Conservation (phyloP, 2,113 vertebrate genomes). For the Cololabis saira region DNA sequence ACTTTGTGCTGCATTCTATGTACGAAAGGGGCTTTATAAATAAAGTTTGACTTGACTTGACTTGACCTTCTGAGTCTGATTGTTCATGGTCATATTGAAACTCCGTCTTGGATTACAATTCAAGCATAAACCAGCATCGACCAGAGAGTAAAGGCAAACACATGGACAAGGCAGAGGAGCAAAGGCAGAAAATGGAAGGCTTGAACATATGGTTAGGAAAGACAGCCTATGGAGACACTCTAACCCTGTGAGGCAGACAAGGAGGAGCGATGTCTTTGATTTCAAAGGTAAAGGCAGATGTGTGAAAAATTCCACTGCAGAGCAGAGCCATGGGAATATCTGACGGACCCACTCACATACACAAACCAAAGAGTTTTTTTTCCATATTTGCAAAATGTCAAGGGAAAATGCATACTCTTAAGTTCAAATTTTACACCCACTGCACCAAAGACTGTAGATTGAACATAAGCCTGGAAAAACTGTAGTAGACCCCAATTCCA, state of each 20-base stretch:
- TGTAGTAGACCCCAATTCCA: not conserved
- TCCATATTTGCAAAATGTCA: not conserved
- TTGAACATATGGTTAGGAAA: conserved; percentile 27
- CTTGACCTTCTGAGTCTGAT: too few relatives aligned
- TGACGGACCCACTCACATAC: conserved; percentile 3
- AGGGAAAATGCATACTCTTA: not conserved
- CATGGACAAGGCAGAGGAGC: not conserved
- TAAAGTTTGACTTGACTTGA: too few relatives aligned
- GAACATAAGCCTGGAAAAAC: not conserved
- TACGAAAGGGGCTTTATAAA: too few relatives aligned
- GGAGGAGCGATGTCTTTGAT: conserved; percentile 56
- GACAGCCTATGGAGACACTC: conserved; percentile 37
- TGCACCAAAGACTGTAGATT: not conserved
- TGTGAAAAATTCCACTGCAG: conserved; percentile 59
- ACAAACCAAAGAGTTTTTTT: not conserved
- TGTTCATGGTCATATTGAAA: too few relatives aligned
- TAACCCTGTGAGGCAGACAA: conserved; percentile 41
- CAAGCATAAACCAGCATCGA: not conserved
- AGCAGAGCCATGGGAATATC: conserved; percentile 27
- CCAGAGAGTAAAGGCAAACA: not conserved
- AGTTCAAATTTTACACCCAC: not conserved
- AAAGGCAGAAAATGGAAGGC: not conserved
- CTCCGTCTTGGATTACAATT: too few relatives aligned
- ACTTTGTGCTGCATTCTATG: too few relatives aligned
- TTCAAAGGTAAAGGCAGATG: conserved; percentile 62